Percentiles rank a stretch among this genome's conserved stretches.
phyloP scores from a whole-genome alignment of 2,797 vertebrate genomes.

The Microchirus variegatus region DNA sequence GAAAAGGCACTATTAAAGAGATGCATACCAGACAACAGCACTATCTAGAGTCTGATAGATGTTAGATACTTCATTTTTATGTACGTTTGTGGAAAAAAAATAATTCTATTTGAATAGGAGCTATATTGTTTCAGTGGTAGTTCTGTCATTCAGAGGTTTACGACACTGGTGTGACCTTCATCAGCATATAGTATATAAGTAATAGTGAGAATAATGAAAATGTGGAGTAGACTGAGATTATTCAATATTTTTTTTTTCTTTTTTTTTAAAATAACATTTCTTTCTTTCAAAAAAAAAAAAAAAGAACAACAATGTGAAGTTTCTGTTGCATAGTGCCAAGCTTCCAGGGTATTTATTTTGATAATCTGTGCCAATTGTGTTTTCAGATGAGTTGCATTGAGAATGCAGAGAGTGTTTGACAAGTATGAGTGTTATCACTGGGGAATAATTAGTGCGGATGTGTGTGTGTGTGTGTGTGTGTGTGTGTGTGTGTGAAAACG shows the following conservation, averaged over 20 bases:
- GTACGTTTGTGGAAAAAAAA: conserved; percentile 71
- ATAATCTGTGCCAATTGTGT: conserved; percentile 80
- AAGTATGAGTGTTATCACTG: conserved; percentile 32
- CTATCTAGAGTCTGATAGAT: conserved; percentile 67
- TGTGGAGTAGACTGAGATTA: conserved; percentile 77
- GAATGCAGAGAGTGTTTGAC: conserved; percentile 35
- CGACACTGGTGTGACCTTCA: conserved; percentile 71
- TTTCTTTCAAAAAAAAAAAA: conserved; percentile 58
- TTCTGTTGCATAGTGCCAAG: conserved; percentile 78
- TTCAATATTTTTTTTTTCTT: conserved; percentile 73
- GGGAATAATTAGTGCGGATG: conserved; percentile 15
- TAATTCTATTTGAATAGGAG: conserved; percentile 72
- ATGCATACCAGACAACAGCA: conserved; percentile 72
- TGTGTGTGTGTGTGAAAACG: conserved; percentile 7
- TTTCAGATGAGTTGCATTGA: conserved; percentile 59
- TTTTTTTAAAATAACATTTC: conserved; percentile 70
- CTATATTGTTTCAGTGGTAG: conserved; percentile 77
- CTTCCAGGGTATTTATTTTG: conserved; percentile 83
- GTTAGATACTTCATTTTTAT: conserved; percentile 77
- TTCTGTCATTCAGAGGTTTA: conserved; percentile 73
- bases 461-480: conserved; percentile 8
- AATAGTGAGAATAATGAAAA: conserved; percentile 68
- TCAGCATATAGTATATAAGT: conserved; percentile 80
- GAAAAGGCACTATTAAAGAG: conserved; percentile 64
- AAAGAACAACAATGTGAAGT: conserved; percentile 64